A percentile compares a stretch with the other conserved stretches of the same genome.
phyloP scores from a whole-genome alignment of 2,113 vertebrate genomes.

The Vireo altiloquus region DNA sequence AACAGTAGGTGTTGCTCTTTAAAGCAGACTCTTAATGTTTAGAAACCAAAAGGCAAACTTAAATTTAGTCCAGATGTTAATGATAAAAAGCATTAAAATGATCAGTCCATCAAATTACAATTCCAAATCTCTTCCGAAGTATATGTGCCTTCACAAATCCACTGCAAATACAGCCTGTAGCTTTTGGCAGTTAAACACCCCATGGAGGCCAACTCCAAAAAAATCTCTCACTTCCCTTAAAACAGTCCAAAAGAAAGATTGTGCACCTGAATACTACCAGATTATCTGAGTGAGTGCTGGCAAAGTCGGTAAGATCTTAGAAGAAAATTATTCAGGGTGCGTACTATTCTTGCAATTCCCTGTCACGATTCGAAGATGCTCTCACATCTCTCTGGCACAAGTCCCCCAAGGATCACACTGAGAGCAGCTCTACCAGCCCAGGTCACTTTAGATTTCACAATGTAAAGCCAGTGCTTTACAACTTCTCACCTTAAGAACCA shows the following conservation, averaged over 20 bases:
- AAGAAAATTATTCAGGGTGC: background rate
- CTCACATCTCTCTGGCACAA: background rate
- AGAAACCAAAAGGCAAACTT: background rate
- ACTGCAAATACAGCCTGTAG: background rate
- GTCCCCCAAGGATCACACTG: fast-evolving
- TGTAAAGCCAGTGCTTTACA: background rate
- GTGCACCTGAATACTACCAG: background rate
- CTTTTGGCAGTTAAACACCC: background rate
- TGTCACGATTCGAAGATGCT: background rate
- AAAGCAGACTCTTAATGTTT: background rate
- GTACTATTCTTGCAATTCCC: background rate
- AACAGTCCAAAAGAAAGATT: background rate
- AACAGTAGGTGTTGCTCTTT: background rate
- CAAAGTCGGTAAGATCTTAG: background rate
- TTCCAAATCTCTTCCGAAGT: background rate
- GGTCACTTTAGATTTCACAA: background rate
- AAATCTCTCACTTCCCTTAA: background rate
- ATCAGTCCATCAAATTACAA: background rate
- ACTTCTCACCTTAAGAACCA: background rate
- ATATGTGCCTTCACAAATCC: background rate
- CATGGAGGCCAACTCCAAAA: background rate
- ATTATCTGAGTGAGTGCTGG: background rate
- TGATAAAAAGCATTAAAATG: background rate
- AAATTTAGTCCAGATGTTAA: background rate
- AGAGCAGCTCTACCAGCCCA: background rate